Conservation (phyloP, 2,797 vertebrate species). For the Anableps anableps region DNA sequence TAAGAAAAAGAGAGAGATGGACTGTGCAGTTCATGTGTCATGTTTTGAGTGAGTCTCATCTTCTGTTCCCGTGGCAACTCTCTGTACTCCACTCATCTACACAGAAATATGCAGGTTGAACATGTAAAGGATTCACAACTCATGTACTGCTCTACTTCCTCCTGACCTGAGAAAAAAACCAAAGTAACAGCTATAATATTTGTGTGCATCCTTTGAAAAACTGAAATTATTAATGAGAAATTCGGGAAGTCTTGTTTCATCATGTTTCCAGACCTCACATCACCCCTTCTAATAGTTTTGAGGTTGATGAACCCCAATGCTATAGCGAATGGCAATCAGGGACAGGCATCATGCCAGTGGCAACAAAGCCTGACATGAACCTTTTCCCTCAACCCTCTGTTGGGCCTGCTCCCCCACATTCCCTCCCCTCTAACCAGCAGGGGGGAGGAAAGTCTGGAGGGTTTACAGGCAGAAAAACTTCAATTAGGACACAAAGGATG, state of each 20-base stretch:
- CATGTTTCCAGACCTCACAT: conserved; percentile 9
- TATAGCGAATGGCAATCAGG: conserved; percentile 41
- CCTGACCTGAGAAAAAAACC: background rate
- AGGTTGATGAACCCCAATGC: conserved; percentile 37
- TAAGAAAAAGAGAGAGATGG: background rate
- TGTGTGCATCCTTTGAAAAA: background rate
- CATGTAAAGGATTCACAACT: conserved; percentile 45
- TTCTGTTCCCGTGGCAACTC: conserved; percentile 66
- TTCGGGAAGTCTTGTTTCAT: conserved; percentile 35
- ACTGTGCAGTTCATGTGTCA: conserved; percentile 35
- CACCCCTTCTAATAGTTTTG: conserved; percentile 13
- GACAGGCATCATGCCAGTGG: conserved; percentile 50
- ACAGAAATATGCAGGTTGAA: conserved; percentile 26
- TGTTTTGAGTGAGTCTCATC: conserved; percentile 38
- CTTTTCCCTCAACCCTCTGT: conserved; percentile 47
- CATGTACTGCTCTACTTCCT: background rate
- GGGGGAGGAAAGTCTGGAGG: conserved; percentile 51
- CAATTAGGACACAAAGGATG: conserved; percentile 84
- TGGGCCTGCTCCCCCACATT: conserved; percentile 27
- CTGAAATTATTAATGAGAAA: background rate
- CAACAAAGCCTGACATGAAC: conserved; percentile 66
- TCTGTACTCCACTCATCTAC: background rate
- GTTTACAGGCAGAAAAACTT: conserved; percentile 76
- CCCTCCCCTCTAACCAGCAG: conserved; percentile 46
- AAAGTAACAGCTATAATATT: background rate